Evolutionary conservation across 2,797 vertebrate genomes (phyloP).

Genomic region (Pipistrellus kuhlii): DNA sequence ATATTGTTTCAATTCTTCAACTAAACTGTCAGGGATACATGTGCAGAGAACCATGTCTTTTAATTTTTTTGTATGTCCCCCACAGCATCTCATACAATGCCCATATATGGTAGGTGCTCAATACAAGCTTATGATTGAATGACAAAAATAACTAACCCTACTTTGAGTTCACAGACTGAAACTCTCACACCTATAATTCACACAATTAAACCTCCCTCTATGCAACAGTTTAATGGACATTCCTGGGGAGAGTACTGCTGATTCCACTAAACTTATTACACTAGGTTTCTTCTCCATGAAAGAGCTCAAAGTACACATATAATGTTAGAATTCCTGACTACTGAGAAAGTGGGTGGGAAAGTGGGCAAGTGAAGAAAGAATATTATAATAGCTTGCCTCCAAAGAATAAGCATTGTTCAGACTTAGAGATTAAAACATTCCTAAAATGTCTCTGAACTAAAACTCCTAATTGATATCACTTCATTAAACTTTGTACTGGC

Average conservation of each 20-base stretch:
- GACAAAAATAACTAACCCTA: slow-evolving; percentile 75
- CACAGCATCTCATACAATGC: slow-evolving; percentile 39
- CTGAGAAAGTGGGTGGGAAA: slow-evolving; percentile 79
- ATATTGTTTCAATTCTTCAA: slow-evolving; percentile 69
- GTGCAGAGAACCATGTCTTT: slow-evolving; percentile 1
- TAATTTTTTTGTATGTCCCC: slow-evolving; percentile 38
- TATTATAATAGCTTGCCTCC: slow-evolving; percentile 71
- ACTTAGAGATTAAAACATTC: slow-evolving; percentile 61
- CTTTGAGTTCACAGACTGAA: slow-evolving; percentile 56
- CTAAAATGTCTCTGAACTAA: slow-evolving; percentile 72
- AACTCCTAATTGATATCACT: slow-evolving; percentile 56
- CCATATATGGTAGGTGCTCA: slow-evolving; percentile 39
- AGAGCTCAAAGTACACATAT: slow-evolving; percentile 70
- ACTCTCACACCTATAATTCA: slow-evolving; percentile 69
- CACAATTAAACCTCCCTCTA: slow-evolving; percentile 56
- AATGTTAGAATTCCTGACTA: slow-evolving; percentile 76
- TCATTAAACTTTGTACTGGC: slow-evolving; percentile 62
- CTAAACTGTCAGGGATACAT: slow-evolving; percentile 34
- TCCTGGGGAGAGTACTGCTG: slow-evolving; percentile 67
- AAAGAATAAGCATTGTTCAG: slow-evolving; percentile 76
- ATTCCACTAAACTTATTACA: slow-evolving; percentile 72
- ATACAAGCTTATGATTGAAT: slow-evolving; percentile 53
- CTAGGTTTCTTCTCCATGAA: slow-evolving; percentile 71
- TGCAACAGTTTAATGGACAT: slow-evolving; percentile 70
- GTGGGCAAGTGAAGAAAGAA: slow-evolving; percentile 73